Base-by-base conservation (phyloP, 2,113 vertebrate species). In the Bubalus kerabau region DNA sequence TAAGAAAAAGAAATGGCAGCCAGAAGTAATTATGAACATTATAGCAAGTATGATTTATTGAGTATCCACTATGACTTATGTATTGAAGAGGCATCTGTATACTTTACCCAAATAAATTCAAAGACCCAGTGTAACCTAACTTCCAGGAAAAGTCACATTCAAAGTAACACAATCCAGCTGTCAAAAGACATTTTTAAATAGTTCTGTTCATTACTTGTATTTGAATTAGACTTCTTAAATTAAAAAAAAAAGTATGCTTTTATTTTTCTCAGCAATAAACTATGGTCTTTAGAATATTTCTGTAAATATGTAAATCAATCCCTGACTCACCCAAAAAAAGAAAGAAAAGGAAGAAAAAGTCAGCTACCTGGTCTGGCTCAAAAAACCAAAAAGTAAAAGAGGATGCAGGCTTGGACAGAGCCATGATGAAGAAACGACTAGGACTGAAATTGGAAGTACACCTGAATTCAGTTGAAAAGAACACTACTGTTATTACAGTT, bases 261-360 rank as follows among this genome's bases (percentile, higher is more conserved):
- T 94, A 84, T 95, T 94, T 96, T 96, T 95, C 64, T 80, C 92
- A 87, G 76, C 19, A 95, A 86, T 91, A 84, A 97, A 71, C 84
- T 80, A 59, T 48, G 59, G 21, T 62, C 60, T 95, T 97, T 50
- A 95, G 32, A 97, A 36, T 59, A 95, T 89, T 94, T 94, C 11
- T 95, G 91, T 92, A 95, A 95, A 96, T 59, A 96, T 78, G 88
- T 90, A 82, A 97, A 74, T 93, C 50, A 95, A 74, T 78, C 1
- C 46, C 9, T 30, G 8, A 46, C 78, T 9, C 28, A 81, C 2
- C 32, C 59, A 67, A 12, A 64, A 91, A n/a, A 4, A 5, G 14
- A 26, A 24, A 26, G 0, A 30, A 89, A 56, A 19, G 36, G 57
- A 76, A 28, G 6, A 92, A 81, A 57, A 54, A 87, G 40, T 19